These are phyloP conservation scores for Thaumatotibia leucotreta DNA, from an alignment of 1,140 invertebrate genomes.

Conservation along the genomic window DNA sequence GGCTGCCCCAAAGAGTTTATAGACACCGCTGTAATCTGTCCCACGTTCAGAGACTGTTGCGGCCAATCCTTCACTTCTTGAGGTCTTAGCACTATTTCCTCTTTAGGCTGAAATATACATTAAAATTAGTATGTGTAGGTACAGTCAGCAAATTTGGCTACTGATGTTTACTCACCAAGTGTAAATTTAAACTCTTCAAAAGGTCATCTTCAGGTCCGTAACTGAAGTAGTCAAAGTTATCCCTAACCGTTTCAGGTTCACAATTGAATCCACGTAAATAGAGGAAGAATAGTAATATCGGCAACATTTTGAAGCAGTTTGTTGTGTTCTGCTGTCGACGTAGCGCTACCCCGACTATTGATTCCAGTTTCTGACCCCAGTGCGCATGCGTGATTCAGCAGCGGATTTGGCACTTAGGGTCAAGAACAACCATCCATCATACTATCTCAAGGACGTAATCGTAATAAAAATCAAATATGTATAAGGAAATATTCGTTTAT, in stretches of 20 bases:
- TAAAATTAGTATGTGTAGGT: not conserved
- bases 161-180: conserved; percentile 43
- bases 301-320: conserved; percentile 53
- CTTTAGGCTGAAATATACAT: conserved; percentile 52
- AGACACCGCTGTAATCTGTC: conserved; percentile 90
- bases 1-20: conserved; percentile 88
- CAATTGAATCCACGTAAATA: conserved; percentile 42
- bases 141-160: not conserved
- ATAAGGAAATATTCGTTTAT: conserved; percentile 41
- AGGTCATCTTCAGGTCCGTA: conserved; percentile 56
- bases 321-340: conserved; percentile 40
- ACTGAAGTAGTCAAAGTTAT: conserved; percentile 66
- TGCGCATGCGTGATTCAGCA: conserved; percentile 55
- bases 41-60: conserved; percentile 81
- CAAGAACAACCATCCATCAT: conserved; percentile 14
- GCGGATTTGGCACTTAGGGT: conserved; percentile 21
- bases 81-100: conserved; percentile 71
- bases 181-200: conserved; percentile 53
- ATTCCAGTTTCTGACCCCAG: conserved; percentile 36
- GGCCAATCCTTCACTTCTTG: conserved; percentile 84
- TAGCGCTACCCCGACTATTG: conserved; percentile 49
- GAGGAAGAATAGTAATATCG: conserved; percentile 36
- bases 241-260: conserved; percentile 66
- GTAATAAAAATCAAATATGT: conserved; percentile 31
- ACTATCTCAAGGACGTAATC: conserved; percentile 40